Evolutionary conservation across 2,888 invertebrate species (phyloP), one percentile per base, ranked within the genome.

Genomic region (Imbricaverruca yamaguchii): DNA sequence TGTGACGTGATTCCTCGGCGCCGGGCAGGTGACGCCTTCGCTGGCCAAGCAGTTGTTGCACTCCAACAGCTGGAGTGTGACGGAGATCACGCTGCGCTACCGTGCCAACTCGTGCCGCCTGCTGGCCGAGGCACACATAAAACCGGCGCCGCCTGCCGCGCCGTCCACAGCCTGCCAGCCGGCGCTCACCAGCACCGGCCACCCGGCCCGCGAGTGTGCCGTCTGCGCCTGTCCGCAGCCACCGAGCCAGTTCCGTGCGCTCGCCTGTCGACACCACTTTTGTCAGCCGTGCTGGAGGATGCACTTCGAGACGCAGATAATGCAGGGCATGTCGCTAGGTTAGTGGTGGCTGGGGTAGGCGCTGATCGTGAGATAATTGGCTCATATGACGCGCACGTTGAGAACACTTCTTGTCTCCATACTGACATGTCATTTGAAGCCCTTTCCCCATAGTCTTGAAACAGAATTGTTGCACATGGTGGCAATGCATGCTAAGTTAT

Each of bases 231-330:
- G 85, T 87, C 0, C 23, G 23, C 81, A 81, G 83, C 80, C 91
- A 23, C 87, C 90, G 25, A 92, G 92, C 81, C 92, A 91, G 86
- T 94, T 94, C 87, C 92, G 92, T 87, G 92, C 92, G 81, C 90
- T 98, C 83, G 91, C 93, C 23, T 98, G 98, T 89, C 93, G 93
- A 53, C 98, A 99, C 89, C 91, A 91, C 83, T 99, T 97, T 88
- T 99, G 99, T 88, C 93, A 93, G 87, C 94, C 95, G 84, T 99
- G 99, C 88, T 99, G 99, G 99, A 92, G 92, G 83, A 93, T 92
- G 90, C 96, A 97, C 90, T 96, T 98, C 88, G 96, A 97, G 90
- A 94, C 96, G 86, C 97, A 98, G 91, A 95, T 98, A 85, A 92
- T 91, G 88, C 94, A 95, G 89, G 95, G 96, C 88, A 90, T 90